Base-by-base conservation (phyloP, 1,140 invertebrate species). In the Aphis gossypii region DNA sequence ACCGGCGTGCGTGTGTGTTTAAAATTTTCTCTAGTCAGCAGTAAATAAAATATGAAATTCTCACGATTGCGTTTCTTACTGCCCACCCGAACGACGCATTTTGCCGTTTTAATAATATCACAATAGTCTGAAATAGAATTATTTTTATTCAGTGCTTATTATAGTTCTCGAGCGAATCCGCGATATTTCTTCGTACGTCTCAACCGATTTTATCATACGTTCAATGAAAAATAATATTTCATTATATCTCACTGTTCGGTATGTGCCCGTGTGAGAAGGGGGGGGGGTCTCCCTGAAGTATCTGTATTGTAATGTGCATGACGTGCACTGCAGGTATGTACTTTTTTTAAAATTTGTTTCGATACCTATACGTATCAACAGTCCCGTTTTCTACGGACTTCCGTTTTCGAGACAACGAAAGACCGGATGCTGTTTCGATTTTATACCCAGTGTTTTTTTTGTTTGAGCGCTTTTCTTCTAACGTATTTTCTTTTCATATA, bases 381-480 rank as follows among this genome's bases (percentile, higher is more conserved):
- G n/a, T 35, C 30, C 30, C 60, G 30, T n/a, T 76, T 76, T 76
- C 60, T 18, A 76, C 60, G 23, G 30, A 68, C n/a, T 76, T 76
- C 60, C 60, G 60, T 76, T 76, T 76, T 76, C 14, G 11, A 18
- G 14, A 76, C 14, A 2, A n/a, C 60, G 30, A 76, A 11, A 76
- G 60, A 68, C 60, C 60, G 60, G 60, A 68, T 68, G 60, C 30
- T 14, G 14, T 76, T 76, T 76, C 60, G 60, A 76, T 76, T 25
- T 76, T 76, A 76, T 30, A 60, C 18, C 60, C 30, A 76, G 60
- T 20, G 30, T 18, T 4, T 76, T 68, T 76, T 76, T 76, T 76
- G 60, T 76, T 35, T 76, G 60, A 76, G 60, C n/a, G 60, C 60
- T n/a, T 76, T 76, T n/a, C 60, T 68, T 68, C 60, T n/a, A n/a